Conservation (phyloP, 2,888 invertebrate species). For the Liopterus haemorrhoidalis region DNA sequence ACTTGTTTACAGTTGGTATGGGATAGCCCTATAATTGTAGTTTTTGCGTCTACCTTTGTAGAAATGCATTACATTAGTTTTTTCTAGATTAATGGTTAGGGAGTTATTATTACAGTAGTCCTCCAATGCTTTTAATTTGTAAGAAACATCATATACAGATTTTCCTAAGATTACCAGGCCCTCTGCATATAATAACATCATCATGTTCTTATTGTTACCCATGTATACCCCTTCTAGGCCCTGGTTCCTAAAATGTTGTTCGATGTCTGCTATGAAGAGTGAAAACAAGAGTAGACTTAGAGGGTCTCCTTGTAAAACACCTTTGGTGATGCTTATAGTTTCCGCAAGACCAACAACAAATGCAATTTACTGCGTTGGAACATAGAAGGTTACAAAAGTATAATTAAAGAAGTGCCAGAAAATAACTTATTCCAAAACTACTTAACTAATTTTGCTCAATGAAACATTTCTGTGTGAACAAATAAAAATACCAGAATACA, state of each 20-base stretch:
- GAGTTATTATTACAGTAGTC: constrained; percentile 10
- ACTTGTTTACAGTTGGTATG: not conserved
- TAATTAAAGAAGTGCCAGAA: too few relatives aligned
- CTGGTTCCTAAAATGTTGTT: not conserved
- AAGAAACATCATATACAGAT: not conserved
- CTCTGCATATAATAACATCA: constrained; percentile 10
- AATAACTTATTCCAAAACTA: too few relatives aligned
- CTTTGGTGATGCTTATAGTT: constrained; percentile 8
- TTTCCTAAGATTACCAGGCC: constrained; percentile 4
- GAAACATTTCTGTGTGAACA: too few relatives aligned
- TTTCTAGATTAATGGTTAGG: constrained; percentile 3
- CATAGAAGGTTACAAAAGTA: too few relatives aligned
- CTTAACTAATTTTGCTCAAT: too few relatives aligned
- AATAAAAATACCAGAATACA: too few relatives aligned
- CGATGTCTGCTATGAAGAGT: constrained; percentile 6
- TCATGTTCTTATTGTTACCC: not conserved
- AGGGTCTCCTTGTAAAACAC: constrained; percentile 12
- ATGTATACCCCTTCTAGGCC: constrained; percentile 6
- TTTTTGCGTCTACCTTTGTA: constrained; percentile 1
- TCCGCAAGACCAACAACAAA: too few relatives aligned
- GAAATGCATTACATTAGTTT: constrained; percentile 6
- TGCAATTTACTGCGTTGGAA: too few relatives aligned
- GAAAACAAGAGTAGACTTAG: constrained; percentile 11
- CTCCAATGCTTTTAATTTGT: not conserved
- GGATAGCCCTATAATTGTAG: not conserved